These are phyloP conservation scores for Rhinella marina DNA, from an alignment of 2,797 vertebrate genomes.

Conservation along the genomic window DNA sequence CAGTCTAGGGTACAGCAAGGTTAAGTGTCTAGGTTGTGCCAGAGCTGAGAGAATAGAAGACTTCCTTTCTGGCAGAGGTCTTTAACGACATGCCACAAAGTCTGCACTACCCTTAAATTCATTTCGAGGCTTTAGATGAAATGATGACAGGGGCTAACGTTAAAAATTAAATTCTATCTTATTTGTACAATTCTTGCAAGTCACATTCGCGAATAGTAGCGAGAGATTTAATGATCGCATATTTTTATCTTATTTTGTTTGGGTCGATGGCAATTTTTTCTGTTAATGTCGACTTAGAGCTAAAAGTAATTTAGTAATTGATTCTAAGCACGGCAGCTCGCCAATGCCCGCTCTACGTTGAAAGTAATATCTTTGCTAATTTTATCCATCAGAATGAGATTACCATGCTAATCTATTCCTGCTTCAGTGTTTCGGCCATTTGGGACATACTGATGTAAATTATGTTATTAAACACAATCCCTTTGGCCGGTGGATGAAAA, in stretches of 20 bases:
- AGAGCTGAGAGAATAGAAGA: slow-evolving; percentile 58
- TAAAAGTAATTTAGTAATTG: slow-evolving; percentile 99
- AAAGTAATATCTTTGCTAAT: slow-evolving; percentile 99
- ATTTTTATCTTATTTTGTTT: slow-evolving; percentile 97
- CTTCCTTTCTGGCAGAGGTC: slow-evolving; percentile 52
- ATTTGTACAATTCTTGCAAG: slow-evolving; percentile 98
- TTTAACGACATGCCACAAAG: slow-evolving; percentile 63
- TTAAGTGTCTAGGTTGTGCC: slow-evolving; percentile 39
- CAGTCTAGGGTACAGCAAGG: neutral
- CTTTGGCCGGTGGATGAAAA: slow-evolving; percentile 71
- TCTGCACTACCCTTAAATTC: slow-evolving; percentile 63
- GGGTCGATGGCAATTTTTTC: slow-evolving; percentile 99
- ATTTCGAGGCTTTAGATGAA: slow-evolving; percentile 81
- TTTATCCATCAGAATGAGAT: slow-evolving; percentile 98
- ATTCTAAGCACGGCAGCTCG: slow-evolving; percentile 92
- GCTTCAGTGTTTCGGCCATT: slow-evolving; percentile 87
- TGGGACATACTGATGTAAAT: slow-evolving; percentile 85
- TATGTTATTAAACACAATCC: slow-evolving; percentile 80
- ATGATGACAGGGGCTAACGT: slow-evolving; percentile 98
- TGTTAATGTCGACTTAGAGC: slow-evolving; percentile 99
- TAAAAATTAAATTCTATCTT: slow-evolving; percentile 99
- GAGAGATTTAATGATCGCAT: slow-evolving; percentile 99
- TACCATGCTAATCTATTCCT: slow-evolving; percentile 95
- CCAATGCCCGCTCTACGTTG: slow-evolving; percentile 90
- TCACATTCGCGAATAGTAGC: slow-evolving; percentile 96